Conservation (phyloP, 1,140 invertebrate genomes). For the Eumeta japonica region DNA sequence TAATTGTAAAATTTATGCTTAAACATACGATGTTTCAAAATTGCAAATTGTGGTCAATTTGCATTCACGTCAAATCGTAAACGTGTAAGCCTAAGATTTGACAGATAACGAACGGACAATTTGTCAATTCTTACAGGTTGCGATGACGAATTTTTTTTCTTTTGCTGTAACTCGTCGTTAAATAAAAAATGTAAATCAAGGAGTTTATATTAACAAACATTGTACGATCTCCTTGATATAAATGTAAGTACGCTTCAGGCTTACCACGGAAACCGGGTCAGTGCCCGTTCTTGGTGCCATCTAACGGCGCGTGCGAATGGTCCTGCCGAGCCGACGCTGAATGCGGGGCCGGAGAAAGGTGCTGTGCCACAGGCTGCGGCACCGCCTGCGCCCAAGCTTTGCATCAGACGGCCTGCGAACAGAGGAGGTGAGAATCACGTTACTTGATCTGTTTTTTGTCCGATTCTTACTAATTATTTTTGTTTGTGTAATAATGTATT, state of each 20-base stretch:
- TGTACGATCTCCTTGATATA: slow-evolving; percentile 1
- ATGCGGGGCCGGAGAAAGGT: slow-evolving; percentile 68
- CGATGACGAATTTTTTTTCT: not conserved
- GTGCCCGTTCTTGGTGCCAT: slow-evolving; percentile 78
- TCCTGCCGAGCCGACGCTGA: slow-evolving; percentile 75
- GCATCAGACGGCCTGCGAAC: slow-evolving; percentile 76
- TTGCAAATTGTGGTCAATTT: too few species aligned
- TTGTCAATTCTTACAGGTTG: not conserved
- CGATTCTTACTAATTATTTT: too few species aligned
- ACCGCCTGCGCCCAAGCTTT: slow-evolving; percentile 75
- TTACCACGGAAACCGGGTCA: slow-evolving; percentile 73
- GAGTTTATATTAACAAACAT: not conserved
- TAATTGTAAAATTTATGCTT: too few species aligned
- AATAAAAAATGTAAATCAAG: not conserved
- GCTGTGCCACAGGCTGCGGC: slow-evolving; percentile 84
- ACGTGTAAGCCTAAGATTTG: too few species aligned
- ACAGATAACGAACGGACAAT: too few species aligned
- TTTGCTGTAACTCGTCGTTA: not conserved
- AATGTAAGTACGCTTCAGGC: slow-evolving; percentile 49
- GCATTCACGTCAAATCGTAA: too few species aligned
- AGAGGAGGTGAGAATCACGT: too few species aligned
- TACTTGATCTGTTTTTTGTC: too few species aligned
- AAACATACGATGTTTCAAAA: too few species aligned
- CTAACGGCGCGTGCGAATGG: slow-evolving; percentile 70
- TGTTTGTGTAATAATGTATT: too few species aligned